Evolutionary conservation across 2,113 vertebrate genomes (phyloP).

Genomic region (Bambusicola thoracicus): DNA sequence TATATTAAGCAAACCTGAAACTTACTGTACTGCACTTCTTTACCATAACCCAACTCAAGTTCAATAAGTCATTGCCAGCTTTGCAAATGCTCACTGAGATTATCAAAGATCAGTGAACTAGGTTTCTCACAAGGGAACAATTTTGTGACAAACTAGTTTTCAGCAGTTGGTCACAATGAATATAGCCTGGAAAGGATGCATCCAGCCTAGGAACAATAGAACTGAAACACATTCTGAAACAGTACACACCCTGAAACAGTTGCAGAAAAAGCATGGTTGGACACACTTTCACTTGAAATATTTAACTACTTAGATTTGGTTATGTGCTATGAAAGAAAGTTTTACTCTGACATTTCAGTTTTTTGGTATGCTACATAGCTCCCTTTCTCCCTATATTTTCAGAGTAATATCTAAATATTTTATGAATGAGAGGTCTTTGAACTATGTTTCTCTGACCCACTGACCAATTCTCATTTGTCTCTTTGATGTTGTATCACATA

Average conservation of each 20-base stretch:
- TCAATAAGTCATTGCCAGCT: not conserved
- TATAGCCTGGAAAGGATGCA: not conserved
- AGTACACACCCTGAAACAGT: not conserved
- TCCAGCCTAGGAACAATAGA: not conserved
- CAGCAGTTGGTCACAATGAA: not conserved
- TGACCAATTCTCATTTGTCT: not conserved
- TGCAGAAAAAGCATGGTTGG: not conserved
- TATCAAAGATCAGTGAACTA: not conserved
- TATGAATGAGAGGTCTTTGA: conserved; percentile 30
- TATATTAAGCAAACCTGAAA: not conserved
- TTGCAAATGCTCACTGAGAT: not conserved
- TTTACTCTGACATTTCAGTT: conserved; percentile 18
- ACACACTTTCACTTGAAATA: not conserved
- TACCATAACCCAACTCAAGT: not conserved
- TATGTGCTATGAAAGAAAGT: conserved; percentile 1
- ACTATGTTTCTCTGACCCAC: conserved; percentile 19
- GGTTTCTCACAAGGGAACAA: not conserved
- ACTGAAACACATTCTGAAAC: not conserved
- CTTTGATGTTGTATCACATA: not conserved
- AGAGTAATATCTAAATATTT: conserved; percentile 24
- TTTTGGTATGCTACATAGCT: not conserved
- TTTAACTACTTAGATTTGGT: not conserved
- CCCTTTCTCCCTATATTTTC: conserved; percentile 12
- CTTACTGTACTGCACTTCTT: not conserved
- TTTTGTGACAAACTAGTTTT: not conserved